Evolutionary conservation across 2,113 vertebrate species (phyloP).

Genomic region (Crypturellus undulatus): DNA sequence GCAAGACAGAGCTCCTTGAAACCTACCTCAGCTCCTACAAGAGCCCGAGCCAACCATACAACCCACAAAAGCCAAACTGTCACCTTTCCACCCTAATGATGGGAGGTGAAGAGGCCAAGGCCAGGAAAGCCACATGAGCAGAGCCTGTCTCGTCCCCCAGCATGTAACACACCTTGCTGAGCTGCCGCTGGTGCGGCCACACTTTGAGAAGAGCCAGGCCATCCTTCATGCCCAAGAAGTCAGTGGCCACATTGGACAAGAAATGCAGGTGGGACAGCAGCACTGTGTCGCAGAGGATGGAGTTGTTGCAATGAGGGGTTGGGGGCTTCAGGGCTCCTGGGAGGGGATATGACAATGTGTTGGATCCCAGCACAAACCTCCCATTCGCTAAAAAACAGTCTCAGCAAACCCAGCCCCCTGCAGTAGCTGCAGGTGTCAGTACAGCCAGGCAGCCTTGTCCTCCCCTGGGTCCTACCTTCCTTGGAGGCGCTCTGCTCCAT

Average conservation of each 20-base stretch:
- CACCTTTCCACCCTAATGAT: accelerated
- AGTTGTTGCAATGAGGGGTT: conserved; percentile 92
- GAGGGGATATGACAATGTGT: background rate
- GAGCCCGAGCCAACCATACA: background rate
- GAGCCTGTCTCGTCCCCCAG: background rate
- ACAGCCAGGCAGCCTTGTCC: accelerated
- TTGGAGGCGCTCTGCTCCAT: conserved; percentile 56
- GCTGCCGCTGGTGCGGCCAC: conserved; percentile 92
- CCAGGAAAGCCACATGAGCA: background rate
- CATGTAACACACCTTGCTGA: conserved; percentile 82
- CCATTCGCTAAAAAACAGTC: background rate
- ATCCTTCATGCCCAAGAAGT: conserved; percentile 86
- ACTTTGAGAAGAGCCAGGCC: conserved; percentile 91
- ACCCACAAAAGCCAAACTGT: background rate
- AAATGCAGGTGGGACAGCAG: conserved; percentile 87
- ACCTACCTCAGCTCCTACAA: background rate
- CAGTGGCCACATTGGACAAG: conserved; percentile 77
- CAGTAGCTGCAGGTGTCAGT: background rate
- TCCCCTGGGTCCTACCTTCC: conserved; percentile 59
- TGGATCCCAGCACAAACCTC: background rate
- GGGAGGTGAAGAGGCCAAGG: background rate
- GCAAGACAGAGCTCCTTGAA: background rate
- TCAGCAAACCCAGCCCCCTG: accelerated
- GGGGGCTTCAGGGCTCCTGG: conserved; percentile 82
- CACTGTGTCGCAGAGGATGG: conserved; percentile 88